Conservation (phyloP, 2,888 invertebrate species). For the Acleris holmiana region DNA sequence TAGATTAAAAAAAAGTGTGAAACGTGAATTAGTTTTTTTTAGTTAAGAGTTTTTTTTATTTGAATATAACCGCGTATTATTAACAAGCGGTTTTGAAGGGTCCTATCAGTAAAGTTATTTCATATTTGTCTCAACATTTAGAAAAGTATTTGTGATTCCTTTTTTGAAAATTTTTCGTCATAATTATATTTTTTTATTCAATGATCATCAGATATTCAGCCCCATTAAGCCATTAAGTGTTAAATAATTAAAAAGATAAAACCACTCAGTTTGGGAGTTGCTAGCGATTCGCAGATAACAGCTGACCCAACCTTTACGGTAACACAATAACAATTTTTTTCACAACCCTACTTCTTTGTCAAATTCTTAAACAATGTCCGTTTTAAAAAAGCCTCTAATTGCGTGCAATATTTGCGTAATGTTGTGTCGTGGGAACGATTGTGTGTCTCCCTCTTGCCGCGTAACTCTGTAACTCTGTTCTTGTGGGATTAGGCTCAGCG, state of each 20-base stretch:
- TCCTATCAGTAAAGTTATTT: too few species aligned
- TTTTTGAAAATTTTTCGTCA: too few species aligned
- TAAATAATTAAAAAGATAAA: background rate
- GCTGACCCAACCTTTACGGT: constrained; percentile 43
- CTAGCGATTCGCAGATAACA: constrained; percentile 22
- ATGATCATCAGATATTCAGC: background rate
- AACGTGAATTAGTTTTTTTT: too few species aligned
- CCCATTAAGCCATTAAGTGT: background rate
- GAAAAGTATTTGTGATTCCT: too few species aligned
- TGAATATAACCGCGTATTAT: too few species aligned
- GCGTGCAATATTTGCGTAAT: constrained; percentile 70
- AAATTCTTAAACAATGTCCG: constrained; percentile 63
- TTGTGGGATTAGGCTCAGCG: constrained; percentile 59
- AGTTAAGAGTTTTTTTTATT: too few species aligned
- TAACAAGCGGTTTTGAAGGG: too few species aligned
- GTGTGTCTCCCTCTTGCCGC: constrained; percentile 13
- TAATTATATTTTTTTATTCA: too few species aligned
- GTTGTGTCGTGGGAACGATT: constrained; percentile 41
- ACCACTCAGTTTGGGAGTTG: constrained; percentile 8
- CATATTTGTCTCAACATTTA: too few species aligned
- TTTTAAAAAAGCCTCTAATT: constrained; percentile 67
- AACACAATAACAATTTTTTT: constrained; percentile 56
- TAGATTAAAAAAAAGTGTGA: too few species aligned
- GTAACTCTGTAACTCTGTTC: constrained; percentile 41
- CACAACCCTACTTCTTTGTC: constrained; percentile 59